phyloP scores from a whole-genome alignment of 2,113 vertebrate genomes.

The Daboia siamensis region DNA sequence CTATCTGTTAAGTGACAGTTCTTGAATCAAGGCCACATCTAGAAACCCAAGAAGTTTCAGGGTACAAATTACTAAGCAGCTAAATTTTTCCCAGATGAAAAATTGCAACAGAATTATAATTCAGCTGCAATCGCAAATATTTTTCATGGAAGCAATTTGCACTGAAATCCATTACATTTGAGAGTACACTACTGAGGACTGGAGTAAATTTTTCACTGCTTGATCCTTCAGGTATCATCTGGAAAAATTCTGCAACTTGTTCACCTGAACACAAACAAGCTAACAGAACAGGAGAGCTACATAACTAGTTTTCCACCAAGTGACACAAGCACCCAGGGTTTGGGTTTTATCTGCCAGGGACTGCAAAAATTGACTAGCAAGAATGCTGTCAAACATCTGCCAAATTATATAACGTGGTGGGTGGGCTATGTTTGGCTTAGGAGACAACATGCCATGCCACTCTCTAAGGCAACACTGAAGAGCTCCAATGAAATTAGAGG shows the following conservation, averaged over 20 bases:
- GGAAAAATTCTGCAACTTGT: background rate
- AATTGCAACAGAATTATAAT: background rate
- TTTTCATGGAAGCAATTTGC: background rate
- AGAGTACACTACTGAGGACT: background rate
- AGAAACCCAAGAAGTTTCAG: background rate
- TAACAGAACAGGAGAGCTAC: background rate
- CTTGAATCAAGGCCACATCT: background rate
- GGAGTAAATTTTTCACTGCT: background rate
- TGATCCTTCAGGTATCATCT: background rate
- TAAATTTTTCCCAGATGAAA: background rate
- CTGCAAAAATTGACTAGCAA: background rate
- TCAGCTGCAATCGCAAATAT: background rate
- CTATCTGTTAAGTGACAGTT: background rate
- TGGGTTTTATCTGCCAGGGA: background rate
- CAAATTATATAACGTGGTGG: background rate
- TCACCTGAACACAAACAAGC: background rate
- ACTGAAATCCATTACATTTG: background rate
- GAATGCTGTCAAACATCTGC: background rate
- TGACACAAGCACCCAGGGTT: background rate
- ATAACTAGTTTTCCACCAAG: background rate
- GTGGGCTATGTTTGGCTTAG: background rate
- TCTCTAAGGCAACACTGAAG: slow-evolving; percentile 9
- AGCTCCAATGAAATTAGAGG: background rate
- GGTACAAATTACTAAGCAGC: background rate
- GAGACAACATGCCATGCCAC: background rate